phyloP scores from a whole-genome alignment of 2,113 vertebrate genomes.

The Panthera leo region DNA sequence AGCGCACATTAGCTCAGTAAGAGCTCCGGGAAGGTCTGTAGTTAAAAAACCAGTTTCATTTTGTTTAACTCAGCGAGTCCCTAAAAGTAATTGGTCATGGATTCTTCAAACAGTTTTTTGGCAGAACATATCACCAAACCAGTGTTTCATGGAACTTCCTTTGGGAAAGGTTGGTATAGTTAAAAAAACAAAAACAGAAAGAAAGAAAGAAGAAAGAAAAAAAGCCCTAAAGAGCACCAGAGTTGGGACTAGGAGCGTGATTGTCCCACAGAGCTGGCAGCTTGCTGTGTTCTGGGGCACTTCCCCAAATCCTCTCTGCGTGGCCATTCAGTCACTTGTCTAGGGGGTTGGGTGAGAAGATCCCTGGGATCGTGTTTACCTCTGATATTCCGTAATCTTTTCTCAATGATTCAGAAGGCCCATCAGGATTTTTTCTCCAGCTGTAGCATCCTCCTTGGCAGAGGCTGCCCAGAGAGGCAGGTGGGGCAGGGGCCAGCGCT shows the following conservation, averaged over 20 bases:
- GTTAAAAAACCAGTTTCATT: constrained; percentile 66
- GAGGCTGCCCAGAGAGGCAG: neutral
- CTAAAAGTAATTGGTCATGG: constrained; percentile 65
- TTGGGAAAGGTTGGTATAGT: constrained; percentile 61
- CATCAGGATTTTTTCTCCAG: constrained; percentile 20
- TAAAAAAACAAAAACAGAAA: neutral
- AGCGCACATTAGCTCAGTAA: constrained; percentile 27
- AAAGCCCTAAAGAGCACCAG: neutral
- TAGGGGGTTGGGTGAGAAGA: neutral
- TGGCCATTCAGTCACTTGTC: neutral
- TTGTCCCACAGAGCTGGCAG: neutral
- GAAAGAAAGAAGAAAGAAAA: neutral
- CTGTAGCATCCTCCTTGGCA: neutral
- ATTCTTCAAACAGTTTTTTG: constrained; percentile 61
- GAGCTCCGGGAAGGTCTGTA: constrained; percentile 47
- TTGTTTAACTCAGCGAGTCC: constrained; percentile 64
- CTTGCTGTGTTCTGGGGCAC: neutral
- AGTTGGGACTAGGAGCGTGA: neutral
- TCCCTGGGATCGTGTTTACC: neutral
- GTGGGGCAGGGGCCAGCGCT: neutral
- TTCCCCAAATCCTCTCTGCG: neutral
- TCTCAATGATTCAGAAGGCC: constrained; percentile 20
- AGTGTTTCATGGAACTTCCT: constrained; percentile 56
- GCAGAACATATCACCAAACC: constrained; percentile 7
- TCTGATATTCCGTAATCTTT: constrained; percentile 25